Base-by-base conservation (phyloP, 30 jellyfish, hydroid and myxozoan species). In the Hydra vulgaris region DNA sequence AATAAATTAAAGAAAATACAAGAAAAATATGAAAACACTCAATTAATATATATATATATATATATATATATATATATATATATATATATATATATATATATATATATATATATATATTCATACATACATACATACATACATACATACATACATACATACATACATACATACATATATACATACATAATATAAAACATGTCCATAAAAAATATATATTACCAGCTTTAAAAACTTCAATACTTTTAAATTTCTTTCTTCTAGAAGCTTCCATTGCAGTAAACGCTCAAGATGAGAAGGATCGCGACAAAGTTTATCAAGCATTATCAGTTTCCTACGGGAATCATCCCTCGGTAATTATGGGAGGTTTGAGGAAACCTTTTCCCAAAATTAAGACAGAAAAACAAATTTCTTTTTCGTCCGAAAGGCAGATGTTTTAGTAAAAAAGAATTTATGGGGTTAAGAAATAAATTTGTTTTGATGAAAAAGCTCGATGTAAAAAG, bases 271-370 rank as follows among this genome's bases (percentile, higher is more conserved):
- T 23, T 78, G 21, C 54, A 78, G 54, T 61, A 53, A 40, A 19
- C 85, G 26, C 54, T 78, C 85, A 27, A 78, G 85, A 78, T 78
- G 85, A 26, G 85, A 78, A 78, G 85, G 85, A 78, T 78, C 85
- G 54, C 85, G 85, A 55, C 79, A 27, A 52, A 78, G 77, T 78
- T 78, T 78, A 78, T 78, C 85, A 23, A 78, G 77, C 85, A 78
- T 78, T 40, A 69, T 69, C 27, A 23, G 76, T 69, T 3, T 19
- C 76, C 25, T 19, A 5, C 27, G 27, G 25, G 25, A 69, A 69
- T 69, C 76, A 69, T 69, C 25, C 25, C 76, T 69, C 15, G 76
- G 25, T 19, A 23, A 23, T 69, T 69, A 19, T 69, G 76, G 76
- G 76, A 23, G 76, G 76, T 69, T 69, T 69, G 26, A 19, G 76